These are phyloP conservation scores for Holothuria scabra DNA, from an alignment of 53 echinoderm and acorn worm species.

Conservation along the genomic window DNA sequence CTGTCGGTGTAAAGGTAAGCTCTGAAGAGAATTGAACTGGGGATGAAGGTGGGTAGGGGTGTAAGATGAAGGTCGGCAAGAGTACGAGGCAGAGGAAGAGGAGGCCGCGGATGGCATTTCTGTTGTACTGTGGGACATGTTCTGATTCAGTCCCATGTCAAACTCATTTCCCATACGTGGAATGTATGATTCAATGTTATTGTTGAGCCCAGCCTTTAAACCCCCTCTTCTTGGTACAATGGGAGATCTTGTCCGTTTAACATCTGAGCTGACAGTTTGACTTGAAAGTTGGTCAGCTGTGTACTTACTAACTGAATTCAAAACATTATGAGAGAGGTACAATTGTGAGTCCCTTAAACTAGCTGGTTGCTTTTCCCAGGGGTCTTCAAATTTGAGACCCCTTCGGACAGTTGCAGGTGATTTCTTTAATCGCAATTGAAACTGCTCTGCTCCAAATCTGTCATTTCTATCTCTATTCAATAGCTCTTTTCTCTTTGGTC, in stretches of 20 bases:
- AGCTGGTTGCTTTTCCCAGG: constrained; percentile 61
- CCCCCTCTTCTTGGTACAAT: neutral
- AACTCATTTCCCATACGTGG: constrained; percentile 28
- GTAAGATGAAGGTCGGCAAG: neutral
- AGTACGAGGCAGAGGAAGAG: neutral
- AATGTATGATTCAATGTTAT: constrained; percentile 57
- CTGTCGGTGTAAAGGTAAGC: constrained; percentile 20
- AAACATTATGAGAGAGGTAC: neutral
- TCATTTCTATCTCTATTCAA: constrained; percentile 22
- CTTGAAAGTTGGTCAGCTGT: neutral
- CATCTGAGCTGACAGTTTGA: neutral
- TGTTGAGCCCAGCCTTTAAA: constrained; percentile 50
- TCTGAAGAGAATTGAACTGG: constrained; percentile 38
- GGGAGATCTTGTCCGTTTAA: constrained; percentile 12
- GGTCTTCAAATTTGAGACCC: constrained; percentile 70
- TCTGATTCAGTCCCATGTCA: constrained; percentile 48
- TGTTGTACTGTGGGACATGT: constrained; percentile 71
- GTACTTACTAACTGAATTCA: constrained; percentile 10
- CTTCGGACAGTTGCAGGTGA: constrained; percentile 43
- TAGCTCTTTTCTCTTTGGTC: constrained; percentile 11
- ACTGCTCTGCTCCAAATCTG: constrained; percentile 16
- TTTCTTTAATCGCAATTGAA: constrained; percentile 61
- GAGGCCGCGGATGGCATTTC: constrained; percentile 20
- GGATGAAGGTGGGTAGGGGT: constrained; percentile 12
- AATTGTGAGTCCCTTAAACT: neutral